Base-by-base conservation (phyloP, 2,888 invertebrate species). In the Drosophila peninsularis region DNA sequence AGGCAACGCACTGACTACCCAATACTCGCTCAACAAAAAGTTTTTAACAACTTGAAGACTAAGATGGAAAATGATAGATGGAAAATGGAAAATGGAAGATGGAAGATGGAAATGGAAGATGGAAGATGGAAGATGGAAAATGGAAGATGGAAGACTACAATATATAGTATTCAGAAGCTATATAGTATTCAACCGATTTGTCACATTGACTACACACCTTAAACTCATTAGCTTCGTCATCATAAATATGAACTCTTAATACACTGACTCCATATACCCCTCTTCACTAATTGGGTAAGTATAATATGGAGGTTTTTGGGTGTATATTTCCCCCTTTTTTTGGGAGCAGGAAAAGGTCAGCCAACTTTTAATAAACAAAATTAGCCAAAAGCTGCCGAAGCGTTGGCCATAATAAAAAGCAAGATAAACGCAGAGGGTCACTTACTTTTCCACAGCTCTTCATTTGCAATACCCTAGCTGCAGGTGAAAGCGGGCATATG, bases 341-440 rank as follows among this genome's bases (percentile, higher is more conserved):
- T 37, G 58, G 45, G 39, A 45, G 21, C 30, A 42, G 61, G 37
- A 61, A 65, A 61, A 74, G 80, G 82, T 83, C 89, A 86, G 77
- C 73, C 65, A 85, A 88, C 87, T 85, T 89, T 89, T 85, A 85
- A 85, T 85, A 85, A 85, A 85, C 89, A 84, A 85, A 85, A 85
- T 85, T 87, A 87, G 75, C 80, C 71, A 60, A 82, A 75, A 75
- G 62, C 77, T 61, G 76, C 68, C 70, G 50, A 78, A 82, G 66
- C 58, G 57, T 70, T 74, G 80, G 63, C 71, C 71, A 78, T 47
- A 83, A 83, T 86, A 83, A 85, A 83, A 82, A 80, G 68, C 78
- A 54, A 85, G 82, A 83, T 88, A 85, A 85, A 78, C 80, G 78
- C 57, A 54, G 62, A 66, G 52, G 57, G 49, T 44, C 58, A 62